Percentiles rank a stretch among this genome's conserved stretches.
phyloP scores from a whole-genome alignment of 2,797 vertebrate genomes.

The Prunella strophiata region DNA sequence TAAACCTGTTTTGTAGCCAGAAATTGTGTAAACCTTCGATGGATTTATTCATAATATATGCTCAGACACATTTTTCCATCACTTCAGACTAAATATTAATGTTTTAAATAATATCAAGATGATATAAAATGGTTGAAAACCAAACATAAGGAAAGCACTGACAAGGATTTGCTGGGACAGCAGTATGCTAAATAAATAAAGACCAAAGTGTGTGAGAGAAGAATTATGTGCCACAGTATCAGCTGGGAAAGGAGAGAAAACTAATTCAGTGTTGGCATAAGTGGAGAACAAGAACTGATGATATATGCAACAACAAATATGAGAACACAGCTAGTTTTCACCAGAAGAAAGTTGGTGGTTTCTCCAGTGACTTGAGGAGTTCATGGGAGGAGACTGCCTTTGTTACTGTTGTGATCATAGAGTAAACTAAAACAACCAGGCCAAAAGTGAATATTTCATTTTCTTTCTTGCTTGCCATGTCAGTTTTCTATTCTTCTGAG shows the following conservation, averaged over 20 bases:
- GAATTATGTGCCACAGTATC: background rate
- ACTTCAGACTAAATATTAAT: conserved; percentile 1
- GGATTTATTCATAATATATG: conserved; percentile 6
- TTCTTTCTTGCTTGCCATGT: background rate
- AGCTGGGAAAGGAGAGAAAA: background rate
- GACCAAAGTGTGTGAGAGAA: background rate
- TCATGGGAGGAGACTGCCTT: background rate
- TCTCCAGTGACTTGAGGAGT: background rate
- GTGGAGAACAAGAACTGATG: background rate
- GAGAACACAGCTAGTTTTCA: background rate
- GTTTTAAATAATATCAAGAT: background rate
- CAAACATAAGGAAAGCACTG: background rate
- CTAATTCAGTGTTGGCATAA: background rate
- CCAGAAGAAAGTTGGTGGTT: background rate
- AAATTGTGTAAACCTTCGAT: background rate
- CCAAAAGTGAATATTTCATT: background rate
- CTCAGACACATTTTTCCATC: background rate
- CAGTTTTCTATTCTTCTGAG: background rate
- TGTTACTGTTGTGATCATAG: background rate
- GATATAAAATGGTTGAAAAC: background rate
- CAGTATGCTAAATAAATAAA: conserved; percentile 17
- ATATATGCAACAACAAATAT: background rate
- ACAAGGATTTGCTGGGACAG: background rate
- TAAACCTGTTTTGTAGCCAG: background rate
- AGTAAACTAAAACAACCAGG: background rate